Evolutionary conservation across 2,113 vertebrate genomes (phyloP).

Genomic region (Casuarius casuarius): DNA sequence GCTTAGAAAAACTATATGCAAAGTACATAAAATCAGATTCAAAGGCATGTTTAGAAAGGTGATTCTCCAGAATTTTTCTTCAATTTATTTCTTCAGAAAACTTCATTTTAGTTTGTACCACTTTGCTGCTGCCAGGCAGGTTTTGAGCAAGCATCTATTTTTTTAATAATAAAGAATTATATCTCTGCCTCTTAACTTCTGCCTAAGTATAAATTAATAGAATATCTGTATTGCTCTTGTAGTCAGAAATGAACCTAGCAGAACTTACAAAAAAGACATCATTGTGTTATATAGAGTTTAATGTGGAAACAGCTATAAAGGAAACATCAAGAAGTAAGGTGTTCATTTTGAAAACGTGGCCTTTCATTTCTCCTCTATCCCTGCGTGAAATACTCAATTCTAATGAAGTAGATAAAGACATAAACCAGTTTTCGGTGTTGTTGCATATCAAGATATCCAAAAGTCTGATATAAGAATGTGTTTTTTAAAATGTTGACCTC

Average conservation of each 20-base stretch:
- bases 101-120: fast-evolving
- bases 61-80: background rate
- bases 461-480: background rate
- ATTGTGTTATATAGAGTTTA: background rate
- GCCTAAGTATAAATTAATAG: background rate
- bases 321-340: background rate
- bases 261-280: background rate
- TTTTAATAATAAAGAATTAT: background rate
- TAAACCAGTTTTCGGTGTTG: background rate
- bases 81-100: background rate
- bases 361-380: background rate
- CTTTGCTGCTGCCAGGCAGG: background rate
- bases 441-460: background rate
- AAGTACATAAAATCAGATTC: background rate
- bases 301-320: background rate
- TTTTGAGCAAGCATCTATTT: background rate
- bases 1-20: background rate
- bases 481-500: background rate
- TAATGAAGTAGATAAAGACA: background rate
- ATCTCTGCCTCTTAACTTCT: background rate
- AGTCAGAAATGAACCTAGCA: background rate
- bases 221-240: background rate
- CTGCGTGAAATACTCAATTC: background rate
- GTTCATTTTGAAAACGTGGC: background rate
- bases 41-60: background rate